Base-by-base conservation (phyloP, 2,888 invertebrate species). In the Ennomos fuscantarius region DNA sequence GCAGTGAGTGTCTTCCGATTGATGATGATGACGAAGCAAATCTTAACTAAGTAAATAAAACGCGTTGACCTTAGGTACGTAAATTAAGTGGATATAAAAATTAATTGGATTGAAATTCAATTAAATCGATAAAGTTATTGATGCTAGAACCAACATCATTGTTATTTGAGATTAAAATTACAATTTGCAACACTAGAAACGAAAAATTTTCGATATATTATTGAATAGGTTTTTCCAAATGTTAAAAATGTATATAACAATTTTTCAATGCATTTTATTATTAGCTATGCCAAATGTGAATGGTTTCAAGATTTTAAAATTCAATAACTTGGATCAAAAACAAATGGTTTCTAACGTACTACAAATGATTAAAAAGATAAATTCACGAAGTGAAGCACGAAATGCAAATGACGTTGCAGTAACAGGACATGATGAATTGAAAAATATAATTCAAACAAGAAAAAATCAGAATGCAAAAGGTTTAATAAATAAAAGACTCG, bases 211-310 rank as follows among this genome's bases (percentile, higher is more conserved):
- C 1, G 8, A n/a, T 11, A n/a, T 11, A 32, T 9, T 42, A 42
- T 36, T 33, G 5, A 24, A 24, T 3, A 24, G 5, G 24, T 24
- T 6, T 24, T 24, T 24, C 24, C 44, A 31, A 52, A 65, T 66
- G 59, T 0, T 12, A 37, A 8, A 9, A 9, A 37, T 1, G 31
- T 47, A 35, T 15, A 41, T 12, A 47, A 10, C 8, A 8, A n/a
- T 60, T 9, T 31, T 44, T 0, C 54, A 45, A 55, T 65, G 53
- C 46, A 15, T 50, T 10, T n/a, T 65, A 49, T n/a, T 63, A 44
- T 8, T 66, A 45, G 39, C 55, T 24, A 8, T 57, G 8, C 32
- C 50, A 31, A 42, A 40, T n/a, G 53, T 49, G 6, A 41, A 37
- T 15, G 24, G 61, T 39, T 58, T 60, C 12, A 34, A 9, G 10